Evolutionary conservation across 2,888 invertebrate genomes (phyloP).

Genomic region (Melanchra persicariae): DNA sequence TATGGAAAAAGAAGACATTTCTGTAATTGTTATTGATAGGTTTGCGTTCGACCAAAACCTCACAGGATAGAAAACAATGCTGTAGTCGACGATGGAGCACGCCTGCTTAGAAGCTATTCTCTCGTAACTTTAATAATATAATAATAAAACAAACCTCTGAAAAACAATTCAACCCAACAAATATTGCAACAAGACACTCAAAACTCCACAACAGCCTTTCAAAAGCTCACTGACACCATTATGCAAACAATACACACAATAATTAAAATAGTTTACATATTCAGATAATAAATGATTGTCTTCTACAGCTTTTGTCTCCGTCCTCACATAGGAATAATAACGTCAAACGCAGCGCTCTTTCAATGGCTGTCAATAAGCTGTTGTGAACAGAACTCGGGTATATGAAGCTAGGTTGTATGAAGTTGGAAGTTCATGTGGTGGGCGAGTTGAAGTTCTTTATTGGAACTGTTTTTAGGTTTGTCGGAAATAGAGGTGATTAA

Average conservation of each 20-base stretch:
- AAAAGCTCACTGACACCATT: neutral
- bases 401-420: conserved; percentile 9
- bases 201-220: neutral
- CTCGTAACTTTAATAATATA: no score
- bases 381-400: conserved; percentile 11
- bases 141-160: no score
- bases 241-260: conserved; percentile 13
- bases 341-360: conserved; percentile 43
- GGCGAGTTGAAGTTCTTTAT: conserved; percentile 11
- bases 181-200: neutral
- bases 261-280: conserved; percentile 29
- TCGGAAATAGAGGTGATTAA: neutral
- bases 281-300: conserved; percentile 30
- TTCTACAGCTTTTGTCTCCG: conserved; percentile 37
- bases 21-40: no score
- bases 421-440: conserved; percentile 16
- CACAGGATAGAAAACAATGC: no score
- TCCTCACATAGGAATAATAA: conserved; percentile 40
- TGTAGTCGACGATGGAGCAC: no score
- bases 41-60: no score
- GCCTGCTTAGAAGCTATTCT: no score
- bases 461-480: neutral
- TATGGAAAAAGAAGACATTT: no score
- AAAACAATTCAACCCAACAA: neutral
- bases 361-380: conserved; percentile 52